phyloP scores from a whole-genome alignment of 1,140 invertebrate genomes.

The Drosophila gunungcola region DNA sequence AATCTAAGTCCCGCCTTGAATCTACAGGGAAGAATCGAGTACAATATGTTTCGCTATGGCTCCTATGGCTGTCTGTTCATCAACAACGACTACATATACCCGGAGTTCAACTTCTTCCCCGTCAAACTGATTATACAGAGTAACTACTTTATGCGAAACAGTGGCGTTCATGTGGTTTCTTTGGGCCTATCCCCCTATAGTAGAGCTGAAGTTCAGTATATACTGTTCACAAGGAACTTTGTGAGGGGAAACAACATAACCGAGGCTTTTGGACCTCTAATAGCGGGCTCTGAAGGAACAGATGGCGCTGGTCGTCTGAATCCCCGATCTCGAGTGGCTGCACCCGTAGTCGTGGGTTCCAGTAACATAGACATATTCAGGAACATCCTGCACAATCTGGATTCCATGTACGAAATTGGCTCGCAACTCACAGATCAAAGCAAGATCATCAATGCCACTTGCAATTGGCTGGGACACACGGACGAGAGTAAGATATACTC shows the following conservation, averaged over 20 bases:
- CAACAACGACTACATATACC: conserved; percentile 89
- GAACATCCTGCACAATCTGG: conserved; percentile 96
- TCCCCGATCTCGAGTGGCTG: conserved; percentile 94
- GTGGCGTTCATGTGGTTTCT: conserved; percentile 94
- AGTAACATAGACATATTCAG: conserved; percentile 95
- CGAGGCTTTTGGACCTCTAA: conserved; percentile 92
- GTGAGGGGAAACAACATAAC: conserved; percentile 93
- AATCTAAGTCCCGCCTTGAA: conserved; percentile 94
- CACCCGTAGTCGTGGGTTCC: conserved; percentile 94
- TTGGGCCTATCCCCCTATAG: conserved; percentile 95
- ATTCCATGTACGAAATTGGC: conserved; percentile 95
- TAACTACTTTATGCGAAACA: conserved; percentile 95
- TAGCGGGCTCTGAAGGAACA: conserved; percentile 86
- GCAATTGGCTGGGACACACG: conserved; percentile 95
- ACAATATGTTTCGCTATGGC: conserved; percentile 94
- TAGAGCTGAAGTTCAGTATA: conserved; percentile 88
- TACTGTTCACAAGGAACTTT: conserved; percentile 95
- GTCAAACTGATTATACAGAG: conserved; percentile 92
- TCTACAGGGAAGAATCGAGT: conserved; percentile 91
- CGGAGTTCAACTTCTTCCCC: conserved; percentile 90
- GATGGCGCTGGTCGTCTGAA: conserved; percentile 87
- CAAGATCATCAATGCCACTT: conserved; percentile 95
- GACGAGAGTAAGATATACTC: conserved; percentile 92
- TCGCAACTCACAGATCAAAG: conserved; percentile 98
- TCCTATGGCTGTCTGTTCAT: conserved; percentile 93